These are phyloP conservation scores for Acanthornis magna DNA, from an alignment of 2,797 vertebrate species.

Conservation along the genomic window DNA sequence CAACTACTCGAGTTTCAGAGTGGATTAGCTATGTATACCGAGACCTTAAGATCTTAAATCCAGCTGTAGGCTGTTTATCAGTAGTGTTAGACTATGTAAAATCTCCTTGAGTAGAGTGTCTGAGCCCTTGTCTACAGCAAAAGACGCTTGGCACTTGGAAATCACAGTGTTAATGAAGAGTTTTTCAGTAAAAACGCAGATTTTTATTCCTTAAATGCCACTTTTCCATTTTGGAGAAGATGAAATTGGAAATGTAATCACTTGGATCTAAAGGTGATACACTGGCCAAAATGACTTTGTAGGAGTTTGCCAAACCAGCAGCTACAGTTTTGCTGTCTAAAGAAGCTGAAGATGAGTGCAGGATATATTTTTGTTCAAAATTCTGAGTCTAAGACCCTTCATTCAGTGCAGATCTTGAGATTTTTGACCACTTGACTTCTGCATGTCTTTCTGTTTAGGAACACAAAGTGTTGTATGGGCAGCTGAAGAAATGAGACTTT, in stretches of 20 bases:
- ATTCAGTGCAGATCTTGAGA: neutral
- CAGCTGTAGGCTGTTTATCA: slow-evolving; percentile 17
- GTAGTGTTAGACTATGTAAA: neutral
- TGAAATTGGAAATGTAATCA: neutral
- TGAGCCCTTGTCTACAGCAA: neutral
- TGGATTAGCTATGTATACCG: slow-evolving; percentile 14
- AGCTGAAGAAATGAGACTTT: neutral
- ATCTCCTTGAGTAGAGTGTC: neutral
- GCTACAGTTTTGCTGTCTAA: neutral
- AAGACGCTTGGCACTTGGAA: neutral
- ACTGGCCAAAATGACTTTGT: neutral
- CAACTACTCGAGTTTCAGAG: slow-evolving; percentile 39
- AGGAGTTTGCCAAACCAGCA: neutral
- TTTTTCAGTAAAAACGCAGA: neutral
- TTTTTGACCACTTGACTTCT: neutral
- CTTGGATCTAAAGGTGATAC: neutral
- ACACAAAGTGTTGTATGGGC: neutral
- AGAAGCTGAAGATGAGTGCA: neutral
- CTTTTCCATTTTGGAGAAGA: neutral
- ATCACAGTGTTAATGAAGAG: neutral
- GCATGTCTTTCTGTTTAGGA: neutral
- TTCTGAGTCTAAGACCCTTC: neutral
- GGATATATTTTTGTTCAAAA: neutral
- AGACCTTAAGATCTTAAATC: slow-evolving; percentile 16
- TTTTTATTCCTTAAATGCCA: neutral